Base-by-base conservation (phyloP, 2,888 invertebrate species). In the Tetheella fluctuosa region DNA sequence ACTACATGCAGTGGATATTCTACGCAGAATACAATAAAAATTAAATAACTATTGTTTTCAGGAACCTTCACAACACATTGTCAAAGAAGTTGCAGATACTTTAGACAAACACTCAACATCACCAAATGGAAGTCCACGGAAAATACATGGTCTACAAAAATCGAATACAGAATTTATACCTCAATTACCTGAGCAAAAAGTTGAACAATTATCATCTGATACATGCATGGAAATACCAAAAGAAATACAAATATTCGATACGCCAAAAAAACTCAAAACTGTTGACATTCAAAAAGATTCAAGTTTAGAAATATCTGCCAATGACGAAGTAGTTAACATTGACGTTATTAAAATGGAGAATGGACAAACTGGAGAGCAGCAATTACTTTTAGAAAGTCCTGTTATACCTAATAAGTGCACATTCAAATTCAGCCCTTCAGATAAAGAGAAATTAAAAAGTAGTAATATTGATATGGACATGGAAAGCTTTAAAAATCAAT, bases 401-500 rank as follows among this genome's bases (percentile, higher is more conserved):
- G 7, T 39, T 0, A 73, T 65, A 54, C 64, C 4, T 0, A 65
- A 77, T 10, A 81, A 78, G 20, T 83, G 75, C 23, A 60, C 78
- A 0, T 76, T 87, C 0, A 88, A 90, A 69, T 85, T 86, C 25
- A 87, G 81, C 37, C 75, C 84, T 0, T 57, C 68, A 1, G 76
- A 85, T 7, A 83, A 86, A 58, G 84, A 85, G 0, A 69, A 64
- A 0, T 53, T 82, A 0, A 66, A 80, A 0, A 65, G 69, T 0
- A 69, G 71, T 0, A 76, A 81, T 8, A 53, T 84, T 0, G 80
- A 82, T 57, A 83, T 91, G 0, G 89, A 89, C 42, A 28, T 90
- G 0, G 91, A 91, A 15, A 83, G 73, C 1, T 91, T 91, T 30
- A 88, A 91, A 64, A 83, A 81, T 54, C 81, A 79, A 0, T 90